These are phyloP conservation scores for Mus minutoides DNA, from an alignment of 2,797 vertebrate species.

Conservation along the genomic window DNA sequence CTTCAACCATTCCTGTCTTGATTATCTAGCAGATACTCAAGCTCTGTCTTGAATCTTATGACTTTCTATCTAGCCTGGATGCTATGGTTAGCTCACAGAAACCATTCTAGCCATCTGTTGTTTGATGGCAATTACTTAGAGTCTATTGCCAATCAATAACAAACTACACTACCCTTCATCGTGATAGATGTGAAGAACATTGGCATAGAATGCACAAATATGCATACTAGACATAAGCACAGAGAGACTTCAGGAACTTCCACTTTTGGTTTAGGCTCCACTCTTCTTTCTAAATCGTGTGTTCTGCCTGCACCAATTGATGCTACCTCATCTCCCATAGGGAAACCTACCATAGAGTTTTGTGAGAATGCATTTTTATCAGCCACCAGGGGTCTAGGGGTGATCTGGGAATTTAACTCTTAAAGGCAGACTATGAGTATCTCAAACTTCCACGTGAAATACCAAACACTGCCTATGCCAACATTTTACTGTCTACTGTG, in stretches of 20 bases:
- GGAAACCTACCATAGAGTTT: neutral
- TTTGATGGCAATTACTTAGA: neutral
- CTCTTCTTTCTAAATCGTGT: neutral
- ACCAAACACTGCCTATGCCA: neutral
- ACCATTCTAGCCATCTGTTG: neutral
- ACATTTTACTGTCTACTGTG: neutral
- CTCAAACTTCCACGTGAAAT: neutral
- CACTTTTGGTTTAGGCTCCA: neutral
- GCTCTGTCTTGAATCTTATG: neutral
- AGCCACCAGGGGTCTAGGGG: neutral
- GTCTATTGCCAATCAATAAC: neutral
- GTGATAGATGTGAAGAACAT: neutral
- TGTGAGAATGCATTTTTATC: neutral
- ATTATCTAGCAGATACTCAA: slow-evolving; percentile 6
- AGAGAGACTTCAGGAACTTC: neutral
- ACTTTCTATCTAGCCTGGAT: neutral
- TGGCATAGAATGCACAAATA: neutral
- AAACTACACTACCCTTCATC: neutral
- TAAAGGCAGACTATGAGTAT: neutral
- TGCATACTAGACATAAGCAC: neutral
- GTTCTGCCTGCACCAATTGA: neutral
- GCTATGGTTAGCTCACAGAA: neutral
- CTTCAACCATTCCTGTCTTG: neutral
- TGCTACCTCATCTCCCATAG: neutral
- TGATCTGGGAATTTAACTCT: neutral